Evolutionary conservation across 2,888 invertebrate genomes (phyloP), one percentile per base, ranked within the genome.

Genomic region (Nesidiocoris tenuis): DNA sequence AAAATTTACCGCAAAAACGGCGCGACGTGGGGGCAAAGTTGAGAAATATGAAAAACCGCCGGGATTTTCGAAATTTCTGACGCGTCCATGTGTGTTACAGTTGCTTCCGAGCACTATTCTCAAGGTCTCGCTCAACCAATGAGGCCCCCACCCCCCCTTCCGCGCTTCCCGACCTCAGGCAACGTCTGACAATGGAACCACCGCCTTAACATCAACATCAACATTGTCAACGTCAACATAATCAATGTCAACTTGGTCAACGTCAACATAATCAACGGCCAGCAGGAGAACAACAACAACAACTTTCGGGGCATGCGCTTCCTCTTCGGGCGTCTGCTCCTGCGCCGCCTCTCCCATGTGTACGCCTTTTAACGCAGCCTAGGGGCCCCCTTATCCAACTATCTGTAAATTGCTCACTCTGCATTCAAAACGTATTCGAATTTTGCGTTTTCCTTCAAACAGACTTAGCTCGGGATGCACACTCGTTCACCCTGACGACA

Each of bases 21-120:
- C 56, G 68, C 57, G 57, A 22, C 39, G 39, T 39, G 39, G 12
- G 39, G 39, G 39, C 39, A 39, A 3, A 39, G 39, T 39, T 39
- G 39, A 39, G 39, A 39, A 39, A 59, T 9, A 59, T 9, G n/a
- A 17, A 59, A 59, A 59, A 59, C 12, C 39, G 68, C 56, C 55
- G 57, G 68, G 57, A 18, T 55, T 54, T 55, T 19, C 55, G 67
- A 19, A 21, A 17, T n/a, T 39, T 54, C 63, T 77, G 75, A 76
- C 76, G 23, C 59, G 61, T 68, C 67, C 54, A 24, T 57, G 22
- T 78, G 66, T 78, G 85, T 85, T 86, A 83, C 85, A 90, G 88
- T 91, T 90, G 93, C 93, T 85, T 94, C 93, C 85, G 94, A 94
- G 86, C 92, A 90, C 86, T 93, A 92, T 87, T 93, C 93, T 86